These are phyloP conservation scores for Coracopsis vasa DNA, from an alignment of 2,113 vertebrate species.

Conservation along the genomic window DNA sequence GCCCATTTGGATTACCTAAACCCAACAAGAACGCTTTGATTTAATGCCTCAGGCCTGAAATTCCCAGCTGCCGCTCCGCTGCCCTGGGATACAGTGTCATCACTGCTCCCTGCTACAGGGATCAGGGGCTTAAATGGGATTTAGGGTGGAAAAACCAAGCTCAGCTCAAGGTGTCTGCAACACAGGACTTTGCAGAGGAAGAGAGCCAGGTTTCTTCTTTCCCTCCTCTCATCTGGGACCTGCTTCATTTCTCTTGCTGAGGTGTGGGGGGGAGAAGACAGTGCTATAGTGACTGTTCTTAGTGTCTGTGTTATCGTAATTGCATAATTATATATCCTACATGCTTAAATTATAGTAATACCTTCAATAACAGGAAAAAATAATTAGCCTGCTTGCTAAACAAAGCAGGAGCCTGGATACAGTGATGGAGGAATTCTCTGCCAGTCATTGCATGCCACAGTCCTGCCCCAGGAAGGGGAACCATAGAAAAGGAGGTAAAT, in stretches of 20 bases:
- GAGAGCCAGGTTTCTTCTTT: neutral
- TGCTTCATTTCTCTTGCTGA: neutral
- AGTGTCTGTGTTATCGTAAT: neutral
- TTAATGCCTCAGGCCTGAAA: neutral
- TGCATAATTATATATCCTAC: neutral
- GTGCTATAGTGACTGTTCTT: neutral
- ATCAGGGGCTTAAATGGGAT: conserved; percentile 45
- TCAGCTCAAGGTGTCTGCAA: conserved; percentile 28
- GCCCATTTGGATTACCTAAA: conserved; percentile 38
- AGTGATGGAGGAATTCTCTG: neutral
- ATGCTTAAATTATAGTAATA: neutral
- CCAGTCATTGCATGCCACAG: neutral
- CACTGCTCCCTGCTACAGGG: neutral
- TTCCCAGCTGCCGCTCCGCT: neutral
- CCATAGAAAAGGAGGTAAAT: neutral
- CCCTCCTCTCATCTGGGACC: neutral
- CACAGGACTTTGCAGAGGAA: neutral
- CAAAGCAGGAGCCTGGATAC: neutral
- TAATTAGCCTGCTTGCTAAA: neutral
- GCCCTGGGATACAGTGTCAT: conserved; percentile 13
- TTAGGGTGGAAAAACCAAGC: conserved; percentile 50
- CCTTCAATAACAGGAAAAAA: neutral
- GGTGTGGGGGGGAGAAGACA: neutral
- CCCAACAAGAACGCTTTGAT: neutral
- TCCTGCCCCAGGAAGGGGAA: neutral